Percentiles rank a stretch among this genome's conserved stretches.
Evolutionary conservation across 2,888 invertebrate species (phyloP).

Genomic region (Caenorhabditis drosophilae): DNA sequence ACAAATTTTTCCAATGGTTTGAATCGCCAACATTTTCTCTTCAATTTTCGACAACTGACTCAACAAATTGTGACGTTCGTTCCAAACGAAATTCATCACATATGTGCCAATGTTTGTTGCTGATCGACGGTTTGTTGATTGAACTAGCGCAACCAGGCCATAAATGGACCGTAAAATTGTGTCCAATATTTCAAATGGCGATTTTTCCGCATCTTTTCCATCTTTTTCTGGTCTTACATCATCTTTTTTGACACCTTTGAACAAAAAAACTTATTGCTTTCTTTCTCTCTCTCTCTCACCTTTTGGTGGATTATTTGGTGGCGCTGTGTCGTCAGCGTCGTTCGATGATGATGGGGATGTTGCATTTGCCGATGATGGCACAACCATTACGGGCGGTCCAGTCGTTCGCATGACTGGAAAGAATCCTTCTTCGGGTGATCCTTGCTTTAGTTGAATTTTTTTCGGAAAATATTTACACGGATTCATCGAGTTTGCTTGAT

Average conservation of each 20-base stretch:
- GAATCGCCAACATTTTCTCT: conserved; percentile 15
- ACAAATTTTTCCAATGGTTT: conserved; percentile 34
- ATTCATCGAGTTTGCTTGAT: conserved; percentile 18
- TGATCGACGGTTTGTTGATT: conserved; percentile 20
- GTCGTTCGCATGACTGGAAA: no score
- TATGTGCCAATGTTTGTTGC: conserved; percentile 20
- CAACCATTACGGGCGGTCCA: no score
- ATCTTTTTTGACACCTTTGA: neutral
- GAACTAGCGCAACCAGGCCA: conserved; percentile 14
- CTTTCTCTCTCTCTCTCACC: neutral
- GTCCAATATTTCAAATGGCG: conserved; percentile 1
- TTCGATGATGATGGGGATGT: no score
- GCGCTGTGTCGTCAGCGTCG: neutral
- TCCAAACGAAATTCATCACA: conserved; percentile 6
- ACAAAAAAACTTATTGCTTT: neutral
- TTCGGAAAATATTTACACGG: conserved; percentile 9
- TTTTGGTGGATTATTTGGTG: neutral
- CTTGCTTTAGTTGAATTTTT: no score
- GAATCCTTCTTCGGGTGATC: neutral
- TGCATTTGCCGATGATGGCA: no score
- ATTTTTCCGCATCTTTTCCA: conserved; percentile 7
- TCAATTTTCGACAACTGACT: conserved; percentile 5
- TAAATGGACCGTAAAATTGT: conserved; percentile 15
- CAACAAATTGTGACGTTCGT: conserved; percentile 14
- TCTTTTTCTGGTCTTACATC: neutral